A percentile compares a stretch with the other conserved stretches of the same genome.
Evolutionary conservation across 2,888 invertebrate species (phyloP).

Genomic region (Mechanitis messenoides): DNA sequence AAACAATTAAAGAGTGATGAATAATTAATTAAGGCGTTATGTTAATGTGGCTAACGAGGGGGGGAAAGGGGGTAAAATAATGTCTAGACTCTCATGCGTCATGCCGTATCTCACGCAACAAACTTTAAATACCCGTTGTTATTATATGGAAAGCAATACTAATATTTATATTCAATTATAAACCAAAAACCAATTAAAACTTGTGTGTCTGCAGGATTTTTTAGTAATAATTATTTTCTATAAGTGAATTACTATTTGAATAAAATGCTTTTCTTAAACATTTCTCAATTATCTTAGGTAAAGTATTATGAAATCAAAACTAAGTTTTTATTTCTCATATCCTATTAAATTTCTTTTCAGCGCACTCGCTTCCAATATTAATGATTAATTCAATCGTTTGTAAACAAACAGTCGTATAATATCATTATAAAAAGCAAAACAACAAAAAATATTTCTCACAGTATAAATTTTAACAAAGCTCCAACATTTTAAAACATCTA

Average conservation of each 20-base stretch:
- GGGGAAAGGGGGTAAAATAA: slow-evolving; percentile 31
- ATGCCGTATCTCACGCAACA: slow-evolving; percentile 67
- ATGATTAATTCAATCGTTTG: neutral
- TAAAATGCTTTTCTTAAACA: too few species aligned
- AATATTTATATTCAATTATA: neutral
- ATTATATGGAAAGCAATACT: neutral
- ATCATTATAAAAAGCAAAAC: neutral
- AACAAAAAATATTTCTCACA: neutral
- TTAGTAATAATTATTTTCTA: too few species aligned
- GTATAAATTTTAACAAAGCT: neutral
- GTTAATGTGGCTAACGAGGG: slow-evolving; percentile 50
- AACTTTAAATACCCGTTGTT: slow-evolving; percentile 38
- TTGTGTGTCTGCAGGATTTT: too few species aligned
- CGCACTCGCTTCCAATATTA: neutral
- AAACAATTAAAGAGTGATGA: slow-evolving; percentile 48
- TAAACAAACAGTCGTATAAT: slow-evolving; percentile 1
- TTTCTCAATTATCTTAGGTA: too few species aligned
- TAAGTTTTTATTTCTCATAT: neutral
- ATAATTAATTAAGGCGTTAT: slow-evolving; percentile 63
- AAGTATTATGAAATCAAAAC: too few species aligned
- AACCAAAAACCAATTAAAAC: too few species aligned
- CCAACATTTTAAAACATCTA: slow-evolving; percentile 4
- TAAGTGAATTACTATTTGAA: too few species aligned
- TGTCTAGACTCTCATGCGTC: slow-evolving; percentile 64
- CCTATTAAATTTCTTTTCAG: neutral